Percentiles rank a stretch among this genome's conserved stretches.
Conservation (phyloP, 2,113 vertebrate genomes). For the Lophotis ruficrista region DNA sequence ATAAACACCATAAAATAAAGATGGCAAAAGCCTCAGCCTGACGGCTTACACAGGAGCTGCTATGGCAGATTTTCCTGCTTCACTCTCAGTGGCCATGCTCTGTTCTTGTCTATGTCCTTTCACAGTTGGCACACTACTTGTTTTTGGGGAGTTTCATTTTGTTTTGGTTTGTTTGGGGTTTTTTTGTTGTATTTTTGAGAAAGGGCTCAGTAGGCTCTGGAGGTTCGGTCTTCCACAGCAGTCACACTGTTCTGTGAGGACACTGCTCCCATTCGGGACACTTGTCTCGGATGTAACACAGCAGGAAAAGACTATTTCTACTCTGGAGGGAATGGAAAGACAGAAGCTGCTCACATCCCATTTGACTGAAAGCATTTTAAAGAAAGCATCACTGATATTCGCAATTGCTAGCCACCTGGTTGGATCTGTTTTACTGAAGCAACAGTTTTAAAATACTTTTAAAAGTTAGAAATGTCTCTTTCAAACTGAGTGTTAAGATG, state of each 20-base stretch:
- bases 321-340: neutral
- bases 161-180: neutral
- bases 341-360: neutral
- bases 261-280: rapidly evolving
- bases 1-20: neutral
- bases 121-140: neutral
- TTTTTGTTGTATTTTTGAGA: neutral
- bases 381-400: neutral
- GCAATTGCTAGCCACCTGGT: neutral
- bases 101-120: neutral
- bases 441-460: neutral
- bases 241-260: neutral
- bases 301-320: neutral
- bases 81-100: neutral
- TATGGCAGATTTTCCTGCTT: neutral
- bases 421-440: neutral
- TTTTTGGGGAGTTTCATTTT: neutral
- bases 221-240: neutral
- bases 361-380: neutral
- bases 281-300: neutral
- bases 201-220: neutral
- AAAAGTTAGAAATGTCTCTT: neutral
- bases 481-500: neutral
- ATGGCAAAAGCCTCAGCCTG: neutral
- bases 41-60: neutral